Conservation (phyloP, 2,888 invertebrate species). For the Ceriagrion tenellum region DNA sequence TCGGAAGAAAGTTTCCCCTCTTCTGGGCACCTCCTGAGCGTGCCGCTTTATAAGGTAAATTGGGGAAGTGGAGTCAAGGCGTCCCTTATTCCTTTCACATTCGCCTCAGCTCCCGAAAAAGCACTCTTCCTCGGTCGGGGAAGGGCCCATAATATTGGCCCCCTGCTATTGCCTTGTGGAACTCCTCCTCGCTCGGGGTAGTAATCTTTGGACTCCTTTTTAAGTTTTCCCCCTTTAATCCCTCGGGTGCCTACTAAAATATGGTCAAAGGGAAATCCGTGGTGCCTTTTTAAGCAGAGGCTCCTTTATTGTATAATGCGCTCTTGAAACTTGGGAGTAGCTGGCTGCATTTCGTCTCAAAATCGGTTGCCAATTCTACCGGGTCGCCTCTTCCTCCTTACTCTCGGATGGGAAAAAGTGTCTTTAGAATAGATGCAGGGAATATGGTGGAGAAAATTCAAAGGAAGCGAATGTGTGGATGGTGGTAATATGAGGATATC, state of each 20-base stretch:
- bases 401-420: not conserved
- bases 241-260: not conserved
- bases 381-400: no score
- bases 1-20: not conserved
- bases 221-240: not conserved
- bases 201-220: not conserved
- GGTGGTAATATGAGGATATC: not conserved
- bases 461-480: not conserved
- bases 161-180: not conserved
- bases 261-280: not conserved
- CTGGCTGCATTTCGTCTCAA: not conserved
- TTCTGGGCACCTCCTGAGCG: not conserved
- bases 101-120: not conserved
- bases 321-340: not conserved
- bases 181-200: not conserved
- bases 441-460: not conserved
- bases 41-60: constrained; percentile 5
- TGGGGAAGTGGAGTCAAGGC: not conserved
- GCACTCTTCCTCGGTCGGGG: not conserved
- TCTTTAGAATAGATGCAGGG: not conserved
- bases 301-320: not conserved
- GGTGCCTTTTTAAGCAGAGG: not conserved
- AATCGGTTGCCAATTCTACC: not conserved
- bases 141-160: not conserved
- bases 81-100: not conserved